Percentiles rank a stretch among this genome's conserved stretches.
These are phyloP conservation scores for Zootoca vivipara DNA, from an alignment of 2,113 vertebrate genomes.

Conservation along the genomic window DNA sequence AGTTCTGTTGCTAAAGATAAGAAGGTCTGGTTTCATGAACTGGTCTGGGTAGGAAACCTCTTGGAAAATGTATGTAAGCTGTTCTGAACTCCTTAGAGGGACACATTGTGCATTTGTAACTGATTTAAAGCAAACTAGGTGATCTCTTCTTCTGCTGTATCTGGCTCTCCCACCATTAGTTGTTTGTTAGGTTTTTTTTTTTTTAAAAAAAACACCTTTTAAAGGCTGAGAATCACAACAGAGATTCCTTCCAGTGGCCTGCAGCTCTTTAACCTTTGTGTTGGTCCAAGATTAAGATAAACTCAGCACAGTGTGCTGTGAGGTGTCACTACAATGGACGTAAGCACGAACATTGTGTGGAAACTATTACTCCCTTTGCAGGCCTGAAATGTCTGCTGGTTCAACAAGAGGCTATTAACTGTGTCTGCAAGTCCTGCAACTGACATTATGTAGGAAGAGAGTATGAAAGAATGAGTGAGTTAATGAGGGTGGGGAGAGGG, in stretches of 20 bases:
- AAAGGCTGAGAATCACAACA: background rate
- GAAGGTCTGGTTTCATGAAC: background rate
- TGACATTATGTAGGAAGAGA: conserved; percentile 78
- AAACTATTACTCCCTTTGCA: conserved; percentile 57
- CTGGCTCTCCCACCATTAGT: background rate
- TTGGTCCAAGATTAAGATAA: conserved; percentile 56
- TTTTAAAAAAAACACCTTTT: background rate
- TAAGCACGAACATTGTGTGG: conserved; percentile 70
- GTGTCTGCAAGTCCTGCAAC: conserved; percentile 69
- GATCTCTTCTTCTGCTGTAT: background rate
- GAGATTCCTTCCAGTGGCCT: background rate
- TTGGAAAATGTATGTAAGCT: background rate
- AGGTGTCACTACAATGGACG: conserved; percentile 72
- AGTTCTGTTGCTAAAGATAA: background rate
- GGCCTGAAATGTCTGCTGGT: conserved; percentile 69
- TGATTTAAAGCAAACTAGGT: conserved; percentile 13
- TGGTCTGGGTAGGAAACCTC: background rate
- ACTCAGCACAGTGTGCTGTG: conserved; percentile 50
- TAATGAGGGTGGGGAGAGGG: conserved; percentile 63
- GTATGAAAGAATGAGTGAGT: conserved; percentile 79
- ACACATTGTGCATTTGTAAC: background rate
- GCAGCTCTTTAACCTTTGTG: conserved; percentile 52
- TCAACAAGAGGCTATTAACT: conserved; percentile 54
- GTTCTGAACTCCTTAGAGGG: background rate
- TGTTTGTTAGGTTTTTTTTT: conserved; percentile 8